These are phyloP conservation scores for Mus spretus DNA, from an alignment of 2,797 vertebrate species.

Conservation along the genomic window DNA sequence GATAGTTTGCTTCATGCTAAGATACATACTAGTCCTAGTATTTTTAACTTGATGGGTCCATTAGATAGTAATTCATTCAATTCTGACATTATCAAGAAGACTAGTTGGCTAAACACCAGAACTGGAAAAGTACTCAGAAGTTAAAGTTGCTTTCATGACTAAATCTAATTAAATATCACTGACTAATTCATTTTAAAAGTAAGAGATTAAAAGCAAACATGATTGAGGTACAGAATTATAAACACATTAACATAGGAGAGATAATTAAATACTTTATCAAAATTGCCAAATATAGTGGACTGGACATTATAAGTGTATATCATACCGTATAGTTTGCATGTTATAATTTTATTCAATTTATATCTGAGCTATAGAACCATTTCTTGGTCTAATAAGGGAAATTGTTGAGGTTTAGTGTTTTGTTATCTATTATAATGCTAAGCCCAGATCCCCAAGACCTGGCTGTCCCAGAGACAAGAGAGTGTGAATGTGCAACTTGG, in stretches of 20 bases:
- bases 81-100: not conserved
- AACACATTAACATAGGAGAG: not conserved
- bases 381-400: not conserved
- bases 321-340: not conserved
- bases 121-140: not conserved
- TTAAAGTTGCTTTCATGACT: not conserved
- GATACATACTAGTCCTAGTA: not conserved
- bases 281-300: not conserved
- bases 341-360: not conserved
- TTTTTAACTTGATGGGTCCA: conserved; percentile 34
- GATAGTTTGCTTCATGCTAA: conserved; percentile 32
- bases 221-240: not conserved
- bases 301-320: not conserved
- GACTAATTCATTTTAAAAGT: conserved; percentile 13
- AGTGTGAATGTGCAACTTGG: not conserved
- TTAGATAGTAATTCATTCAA: conserved; percentile 26
- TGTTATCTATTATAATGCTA: not conserved
- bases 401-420: not conserved
- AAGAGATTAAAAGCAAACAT: not conserved
- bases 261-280: not conserved
- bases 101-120: not conserved
- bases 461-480: not conserved
- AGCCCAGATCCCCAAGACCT: not conserved
- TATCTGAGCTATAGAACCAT: not conserved
- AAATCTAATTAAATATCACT: conserved; percentile 10